Evolutionary conservation across 1,140 invertebrate species (phyloP), one percentile per base, ranked within the genome.

Genomic region (Drosophila erecta): DNA sequence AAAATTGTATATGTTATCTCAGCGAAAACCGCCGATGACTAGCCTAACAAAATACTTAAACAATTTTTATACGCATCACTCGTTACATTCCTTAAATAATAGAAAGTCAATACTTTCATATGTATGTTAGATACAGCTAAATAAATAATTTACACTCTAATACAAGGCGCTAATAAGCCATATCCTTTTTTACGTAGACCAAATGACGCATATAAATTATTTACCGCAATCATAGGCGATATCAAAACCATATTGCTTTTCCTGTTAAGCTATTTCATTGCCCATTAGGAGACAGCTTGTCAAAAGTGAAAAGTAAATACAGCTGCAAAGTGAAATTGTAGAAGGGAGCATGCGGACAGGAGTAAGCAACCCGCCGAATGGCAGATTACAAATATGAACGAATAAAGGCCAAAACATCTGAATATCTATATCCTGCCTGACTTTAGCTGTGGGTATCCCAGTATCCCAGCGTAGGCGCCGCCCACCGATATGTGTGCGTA

Each of bases 401-500:
- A 35, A n/a, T 47, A 35, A 27, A 20, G 47, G 65, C 4, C 41
- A 20, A 64, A 56, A 74, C 33, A 17, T 20, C 15, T 1, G 54
- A 59, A 24, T 62, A 59, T 61, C 20, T 59, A 40, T 54, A 49
- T 53, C 55, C n/a, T 53, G n/a, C 49, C 37, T 20, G 22, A n/a
- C 22, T 24, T 22, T 24, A 49, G 27, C 24, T 20, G 17, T 40
- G 12, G 35, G 44, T 41, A 11, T 11, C 17, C 27, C 14, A 30
- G 44, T 41, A 11, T 11, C 17, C 27, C 14, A 30, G 20, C 81
- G 78, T 81, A 87, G 66, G 83, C 83, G 49, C 83, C 83, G 83
- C 84, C 83, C 51, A 79, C 79, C 33, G 38, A 69, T 58, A 30
- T 59, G 49, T 67, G 53, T 81, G 83, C 83, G 81, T 86, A 76